A percentile compares a stretch with the other conserved stretches of the same genome.
Conservation (phyloP, 1,140 invertebrate genomes). For the Drosophila bipectinata region DNA sequence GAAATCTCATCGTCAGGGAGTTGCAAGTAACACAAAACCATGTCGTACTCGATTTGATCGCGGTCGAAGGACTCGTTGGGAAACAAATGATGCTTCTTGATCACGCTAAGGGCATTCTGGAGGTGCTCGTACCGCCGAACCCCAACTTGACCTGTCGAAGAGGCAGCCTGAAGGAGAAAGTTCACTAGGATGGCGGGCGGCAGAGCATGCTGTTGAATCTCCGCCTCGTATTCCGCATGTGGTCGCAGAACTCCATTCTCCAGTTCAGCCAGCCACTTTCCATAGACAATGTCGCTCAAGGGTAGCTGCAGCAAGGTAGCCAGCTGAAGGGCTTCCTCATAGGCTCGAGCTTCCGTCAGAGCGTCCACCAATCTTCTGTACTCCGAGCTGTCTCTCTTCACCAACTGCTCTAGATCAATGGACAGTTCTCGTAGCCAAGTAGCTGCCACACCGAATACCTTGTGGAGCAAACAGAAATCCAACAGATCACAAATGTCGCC, state of each 20-base stretch:
- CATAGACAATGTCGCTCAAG: conserved; percentile 75
- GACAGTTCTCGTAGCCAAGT: conserved; percentile 42
- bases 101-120: conserved; percentile 68
- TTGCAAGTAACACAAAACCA: conserved; percentile 72
- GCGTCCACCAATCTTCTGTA: conserved; percentile 60
- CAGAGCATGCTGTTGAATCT: conserved; percentile 65
- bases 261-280: conserved; percentile 72
- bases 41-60: conserved; percentile 82
- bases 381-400: conserved; percentile 51
- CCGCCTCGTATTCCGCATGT: conserved; percentile 66
- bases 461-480: conserved; percentile 73
- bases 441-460: conserved; percentile 66
- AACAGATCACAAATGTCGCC: conserved; percentile 75
- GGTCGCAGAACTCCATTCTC: conserved; percentile 48
- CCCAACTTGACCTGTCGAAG: conserved; percentile 6
- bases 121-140: conserved; percentile 63
- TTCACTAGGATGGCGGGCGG: conserved; percentile 74
- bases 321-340: conserved; percentile 71
- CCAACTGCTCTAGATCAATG: conserved; percentile 64
- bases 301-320: conserved; percentile 69
- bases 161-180: conserved; percentile 69
- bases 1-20: conserved; percentile 21
- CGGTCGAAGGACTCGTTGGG: conserved; percentile 80
- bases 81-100: conserved; percentile 76
- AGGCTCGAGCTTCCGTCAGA: conserved; percentile 65